Conservation (phyloP, 1,140 invertebrate genomes). For the Diachasmimorpha longicaudata region DNA sequence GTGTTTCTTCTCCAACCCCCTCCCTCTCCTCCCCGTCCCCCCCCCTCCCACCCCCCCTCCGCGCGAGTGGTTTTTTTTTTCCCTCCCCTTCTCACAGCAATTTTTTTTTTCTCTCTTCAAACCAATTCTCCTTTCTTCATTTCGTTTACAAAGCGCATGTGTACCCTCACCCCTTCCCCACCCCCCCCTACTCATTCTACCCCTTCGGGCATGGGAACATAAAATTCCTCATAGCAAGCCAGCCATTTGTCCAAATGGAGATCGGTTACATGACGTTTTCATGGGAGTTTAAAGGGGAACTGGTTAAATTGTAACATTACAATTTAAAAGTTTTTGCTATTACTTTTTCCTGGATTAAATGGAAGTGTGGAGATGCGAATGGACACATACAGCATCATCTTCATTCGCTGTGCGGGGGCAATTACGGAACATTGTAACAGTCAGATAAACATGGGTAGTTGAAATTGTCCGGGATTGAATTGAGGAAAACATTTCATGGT, state of each 20-base stretch:
- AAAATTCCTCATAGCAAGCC: neutral
- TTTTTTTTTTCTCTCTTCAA: too few species aligned
- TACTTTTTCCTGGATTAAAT: neutral
- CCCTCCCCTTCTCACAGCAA: neutral
- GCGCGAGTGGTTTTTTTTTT: neutral
- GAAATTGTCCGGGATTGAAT: neutral
- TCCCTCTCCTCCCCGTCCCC: too few species aligned
- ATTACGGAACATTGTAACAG: neutral
- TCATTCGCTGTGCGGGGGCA: neutral
- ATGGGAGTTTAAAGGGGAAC: neutral
- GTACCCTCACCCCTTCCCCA: too few species aligned
- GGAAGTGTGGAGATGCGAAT: neutral
- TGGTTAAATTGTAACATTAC: neutral
- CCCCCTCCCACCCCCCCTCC: neutral
- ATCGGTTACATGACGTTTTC: neutral
- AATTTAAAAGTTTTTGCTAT: neutral
- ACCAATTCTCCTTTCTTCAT: neutral
- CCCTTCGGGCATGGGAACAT: neutral
- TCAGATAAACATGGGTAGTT: neutral
- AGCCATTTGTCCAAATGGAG: neutral
- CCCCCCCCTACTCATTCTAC: too few species aligned
- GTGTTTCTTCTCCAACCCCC: neutral
- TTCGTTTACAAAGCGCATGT: neutral
- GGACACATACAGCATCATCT: slow-evolving; percentile 2
- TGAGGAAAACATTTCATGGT: neutral